These are phyloP conservation scores for Blastobasis lacticolella DNA, from an alignment of 2,888 invertebrate genomes.

Conservation along the genomic window DNA sequence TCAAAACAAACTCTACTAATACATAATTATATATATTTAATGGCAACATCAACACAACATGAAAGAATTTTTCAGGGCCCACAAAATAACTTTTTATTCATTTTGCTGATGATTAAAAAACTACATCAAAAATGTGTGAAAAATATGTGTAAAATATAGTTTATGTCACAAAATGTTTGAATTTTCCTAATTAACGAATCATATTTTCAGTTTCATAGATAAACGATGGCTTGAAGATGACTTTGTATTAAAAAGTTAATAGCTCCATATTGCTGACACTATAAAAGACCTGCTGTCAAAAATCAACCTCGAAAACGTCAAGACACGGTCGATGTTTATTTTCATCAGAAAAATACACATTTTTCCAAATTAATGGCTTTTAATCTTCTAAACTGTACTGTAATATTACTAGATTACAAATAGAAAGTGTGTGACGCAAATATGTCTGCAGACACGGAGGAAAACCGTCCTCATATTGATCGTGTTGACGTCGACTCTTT, in stretches of 20 bases:
- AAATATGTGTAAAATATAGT: no score
- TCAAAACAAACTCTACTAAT: background rate
- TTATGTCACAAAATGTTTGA: no score
- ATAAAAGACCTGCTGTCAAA: conserved; percentile 5
- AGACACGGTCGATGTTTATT: conserved; percentile 43
- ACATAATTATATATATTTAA: background rate
- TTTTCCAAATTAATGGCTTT: conserved; percentile 35
- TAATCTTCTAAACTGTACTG: conserved; percentile 12
- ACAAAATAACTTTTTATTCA: background rate
- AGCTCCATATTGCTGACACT: background rate
- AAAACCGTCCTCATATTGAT: conserved; percentile 34
- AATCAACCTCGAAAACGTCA: conserved; percentile 17
- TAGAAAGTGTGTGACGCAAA: conserved; percentile 21
- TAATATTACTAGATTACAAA: conserved; percentile 21
- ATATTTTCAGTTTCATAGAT: no score
- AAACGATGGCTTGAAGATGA: no score
- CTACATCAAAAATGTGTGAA: no score
- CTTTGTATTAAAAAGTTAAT: no score
- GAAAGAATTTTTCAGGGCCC: background rate
- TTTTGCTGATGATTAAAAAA: background rate
- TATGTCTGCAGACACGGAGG: conserved; percentile 41
- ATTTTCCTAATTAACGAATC: no score
- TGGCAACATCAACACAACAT: background rate
- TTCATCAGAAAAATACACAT: conserved; percentile 31
- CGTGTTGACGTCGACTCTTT: conserved; percentile 42